Base-by-base conservation (phyloP, 1,140 invertebrate genomes). In the Euura saliciscinereae region DNA sequence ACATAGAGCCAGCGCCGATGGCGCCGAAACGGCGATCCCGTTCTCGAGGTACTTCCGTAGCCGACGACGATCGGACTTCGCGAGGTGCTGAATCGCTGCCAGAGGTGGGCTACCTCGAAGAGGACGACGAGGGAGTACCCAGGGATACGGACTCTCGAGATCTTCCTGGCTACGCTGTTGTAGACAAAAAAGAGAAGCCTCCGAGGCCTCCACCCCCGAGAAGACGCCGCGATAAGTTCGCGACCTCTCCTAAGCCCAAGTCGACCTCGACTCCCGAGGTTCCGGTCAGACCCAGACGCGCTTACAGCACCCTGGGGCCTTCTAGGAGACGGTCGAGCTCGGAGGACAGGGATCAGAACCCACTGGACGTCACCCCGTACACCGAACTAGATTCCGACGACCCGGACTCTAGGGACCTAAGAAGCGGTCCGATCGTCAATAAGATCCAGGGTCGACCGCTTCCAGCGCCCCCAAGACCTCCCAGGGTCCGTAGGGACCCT, bases 371-470 rank as follows among this genome's bases (percentile, higher is more conserved):
- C 4, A 89, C 84, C 11, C 89, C 90, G 59, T 92, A 91, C 77
- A 90, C 90, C 59, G 91, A 92, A 83, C 90, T 91, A 44, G 90
- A 90, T 28, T 79, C 72, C 5, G 90, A 92, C 67, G 88, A 89
- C 0, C 82, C 83, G 43, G 83, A 88, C 67, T 89, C 87, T 44
- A 91, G 88, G 81, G 87, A 93, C 45, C 89, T 91, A 69, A 93
- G 92, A n/a, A 93, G 92, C 13, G 93, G 92, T 10, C 91, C 92
- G 71, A 88, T 94, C 7, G 88, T 95, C 2, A 92, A 90, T 77
- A 95, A 93, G 86, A 95, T 96, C 89, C 94, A 94, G 85, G 90
- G 92, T 72, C 89, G 94, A 74, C 94, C 94, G 0, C 80, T 96
- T 71, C 94, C 94, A n/a, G 91, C 94, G 7, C 94, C 94, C 0